Evolutionary conservation across 2,797 vertebrate genomes (phyloP).

Genomic region (Crocidura indochinensis): DNA sequence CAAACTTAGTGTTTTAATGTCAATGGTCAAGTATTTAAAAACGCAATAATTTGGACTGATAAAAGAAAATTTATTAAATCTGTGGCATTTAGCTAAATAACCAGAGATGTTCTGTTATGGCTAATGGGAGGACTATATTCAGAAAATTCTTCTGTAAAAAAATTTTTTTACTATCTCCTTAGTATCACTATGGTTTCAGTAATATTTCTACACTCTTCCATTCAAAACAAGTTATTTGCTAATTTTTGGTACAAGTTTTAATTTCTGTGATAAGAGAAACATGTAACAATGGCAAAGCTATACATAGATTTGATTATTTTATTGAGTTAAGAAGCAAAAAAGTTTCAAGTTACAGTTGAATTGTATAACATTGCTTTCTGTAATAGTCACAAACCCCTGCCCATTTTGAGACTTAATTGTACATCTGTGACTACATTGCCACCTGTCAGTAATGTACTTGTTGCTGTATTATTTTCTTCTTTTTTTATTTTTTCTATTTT

Average conservation of each 20-base stretch:
- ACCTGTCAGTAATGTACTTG: background rate
- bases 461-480: too few species aligned
- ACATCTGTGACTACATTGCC: background rate
- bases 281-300: background rate
- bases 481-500: too few species aligned
- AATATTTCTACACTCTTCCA: background rate
- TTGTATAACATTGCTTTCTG: background rate
- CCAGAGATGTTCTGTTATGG: background rate
- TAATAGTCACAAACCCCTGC: background rate
- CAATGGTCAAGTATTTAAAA: background rate
- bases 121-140: background rate
- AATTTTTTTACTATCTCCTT: background rate
- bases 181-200: background rate
- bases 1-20: background rate
- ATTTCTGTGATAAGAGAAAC: conserved; percentile 6
- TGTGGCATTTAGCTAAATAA: conserved; percentile 5
- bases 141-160: background rate
- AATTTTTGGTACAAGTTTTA: background rate
- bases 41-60: background rate
- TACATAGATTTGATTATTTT: conserved; percentile 14
- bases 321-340: conserved; percentile 9
- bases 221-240: background rate
- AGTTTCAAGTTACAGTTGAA: background rate
- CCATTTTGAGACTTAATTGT: conserved; percentile 3
- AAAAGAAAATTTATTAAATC: conserved; percentile 22